Evolutionary conservation across 2,797 vertebrate species (phyloP), one percentile per base, ranked within the genome.

Genomic region (Pseudochirops cupreus): DNA sequence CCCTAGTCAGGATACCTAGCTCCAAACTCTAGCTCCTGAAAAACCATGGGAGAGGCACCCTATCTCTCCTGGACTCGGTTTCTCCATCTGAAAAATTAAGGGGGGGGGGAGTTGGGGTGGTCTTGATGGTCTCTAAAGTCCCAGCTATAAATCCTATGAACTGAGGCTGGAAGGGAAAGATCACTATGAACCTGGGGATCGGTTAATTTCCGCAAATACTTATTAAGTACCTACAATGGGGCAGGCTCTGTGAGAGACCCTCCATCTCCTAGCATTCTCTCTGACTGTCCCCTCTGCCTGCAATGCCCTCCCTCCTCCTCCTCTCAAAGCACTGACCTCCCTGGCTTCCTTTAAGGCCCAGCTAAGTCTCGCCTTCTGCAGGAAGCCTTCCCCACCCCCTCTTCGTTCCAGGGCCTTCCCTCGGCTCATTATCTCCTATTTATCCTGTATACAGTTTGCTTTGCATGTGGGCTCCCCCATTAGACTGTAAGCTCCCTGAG

Each of bases 1-100:
- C 59, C 31, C 31, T 33, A 18, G n/a, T 74, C n/a, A 74, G 67
- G 67, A 39, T n/a, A 82, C 18, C n/a, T 46, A 82, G n/a, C 7
- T 39, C 18, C 6, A 59, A 58, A 5, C 21, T 91, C 94, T 92
- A 58, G 93, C 93, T 93, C 62, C 39, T 96, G 57, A 59, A 93
- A 59, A 93, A 57, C 24, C 53, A 46, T 28, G n/a, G 39, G 31
- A 1, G 33, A n/a, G 89, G 56, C 59, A 62, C 14, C 53, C 57
- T 53, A 91, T 58, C 21, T 96, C 94, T 93, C 95, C 91, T 95
- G 91, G 90, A 33, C 91, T 67, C 53, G 55, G 56, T 94, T 95
- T 46, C 91, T 3, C 21, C 52, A 91, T 94, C 94, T 96, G 90
- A 57, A 93, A 95, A 92, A 52, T 18, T 56, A 54, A n/a, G 59